A percentile compares a stretch with the other conserved stretches of the same genome.
These are phyloP conservation scores for Crematogaster levior DNA, from an alignment of 2,888 invertebrate genomes.

Conservation along the genomic window DNA sequence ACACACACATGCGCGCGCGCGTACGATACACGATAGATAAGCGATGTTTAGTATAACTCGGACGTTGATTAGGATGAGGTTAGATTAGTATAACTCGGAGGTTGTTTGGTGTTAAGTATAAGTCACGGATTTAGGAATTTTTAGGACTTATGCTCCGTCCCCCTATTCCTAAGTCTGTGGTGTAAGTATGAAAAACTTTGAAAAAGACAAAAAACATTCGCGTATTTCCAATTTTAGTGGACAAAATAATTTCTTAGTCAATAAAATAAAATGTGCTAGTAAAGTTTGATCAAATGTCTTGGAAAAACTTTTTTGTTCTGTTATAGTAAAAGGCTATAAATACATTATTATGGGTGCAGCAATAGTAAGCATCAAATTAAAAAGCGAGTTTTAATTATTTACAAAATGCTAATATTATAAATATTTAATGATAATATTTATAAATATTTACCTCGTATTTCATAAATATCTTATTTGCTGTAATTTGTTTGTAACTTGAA, in stretches of 20 bases:
- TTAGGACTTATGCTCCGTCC: too few relatives aligned
- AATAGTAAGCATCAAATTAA: neutral
- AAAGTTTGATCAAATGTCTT: neutral
- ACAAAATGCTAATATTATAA: conserved; percentile 1
- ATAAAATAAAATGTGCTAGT: neutral
- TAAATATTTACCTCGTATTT: too few relatives aligned
- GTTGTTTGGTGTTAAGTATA: too few relatives aligned
- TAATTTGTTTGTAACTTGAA: too few relatives aligned
- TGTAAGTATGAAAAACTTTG: neutral
- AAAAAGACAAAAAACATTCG: neutral
- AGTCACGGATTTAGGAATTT: too few relatives aligned
- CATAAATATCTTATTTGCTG: neutral
- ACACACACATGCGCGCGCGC: too few relatives aligned
- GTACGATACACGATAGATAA: too few relatives aligned
- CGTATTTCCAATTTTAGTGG: neutral
- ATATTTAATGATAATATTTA: too few relatives aligned
- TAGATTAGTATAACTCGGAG: too few relatives aligned
- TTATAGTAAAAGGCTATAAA: neutral
- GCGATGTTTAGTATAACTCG: neutral
- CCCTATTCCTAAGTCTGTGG: too few relatives aligned
- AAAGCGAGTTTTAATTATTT: neutral
- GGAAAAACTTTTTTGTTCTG: neutral
- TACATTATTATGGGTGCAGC: neutral
- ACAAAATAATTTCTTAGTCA: neutral
- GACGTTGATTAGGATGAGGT: too few relatives aligned